phyloP scores from a whole-genome alignment of 2,113 vertebrate genomes.

The Cettia cetti region DNA sequence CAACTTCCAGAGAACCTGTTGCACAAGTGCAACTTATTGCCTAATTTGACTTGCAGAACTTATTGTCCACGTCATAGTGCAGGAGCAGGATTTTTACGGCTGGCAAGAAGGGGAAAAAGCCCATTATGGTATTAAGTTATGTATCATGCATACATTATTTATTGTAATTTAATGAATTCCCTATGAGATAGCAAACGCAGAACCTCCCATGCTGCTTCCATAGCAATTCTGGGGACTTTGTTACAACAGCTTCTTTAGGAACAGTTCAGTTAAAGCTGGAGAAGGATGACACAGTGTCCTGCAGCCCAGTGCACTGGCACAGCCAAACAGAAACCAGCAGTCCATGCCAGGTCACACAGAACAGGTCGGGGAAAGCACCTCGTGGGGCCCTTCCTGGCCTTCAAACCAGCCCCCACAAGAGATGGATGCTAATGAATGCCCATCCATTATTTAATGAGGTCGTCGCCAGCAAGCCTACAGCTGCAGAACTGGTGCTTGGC shows the following conservation, averaged over 20 bases:
- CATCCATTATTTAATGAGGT: conserved; percentile 39
- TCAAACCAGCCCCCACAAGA: not conserved
- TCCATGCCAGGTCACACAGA: accelerated
- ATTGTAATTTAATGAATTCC: conserved; percentile 32
- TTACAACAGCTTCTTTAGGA: not conserved
- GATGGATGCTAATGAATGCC: not conserved
- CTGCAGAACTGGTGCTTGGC: not conserved
- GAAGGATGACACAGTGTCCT: accelerated
- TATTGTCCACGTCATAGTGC: not conserved
- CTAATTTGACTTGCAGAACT: conserved; percentile 35
- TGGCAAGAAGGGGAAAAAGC: conserved; percentile 14
- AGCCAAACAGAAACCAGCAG: not conserved
- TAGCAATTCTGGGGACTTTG: not conserved
- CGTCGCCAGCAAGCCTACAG: not conserved
- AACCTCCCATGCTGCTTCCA: not conserved
- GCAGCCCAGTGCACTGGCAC: not conserved
- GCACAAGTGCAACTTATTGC: conserved; percentile 1
- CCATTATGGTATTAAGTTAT: conserved; percentile 12
- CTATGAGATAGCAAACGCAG: not conserved
- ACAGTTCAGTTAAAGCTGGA: not conserved
- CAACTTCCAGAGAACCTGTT: conserved; percentile 28
- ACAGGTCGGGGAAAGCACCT: not conserved
- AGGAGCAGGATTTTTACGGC: not conserved
- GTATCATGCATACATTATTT: conserved; percentile 37
- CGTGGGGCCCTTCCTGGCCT: not conserved